These are phyloP conservation scores for Drosophila mayri DNA, from an alignment of 1,140 invertebrate genomes.

Conservation along the genomic window DNA sequence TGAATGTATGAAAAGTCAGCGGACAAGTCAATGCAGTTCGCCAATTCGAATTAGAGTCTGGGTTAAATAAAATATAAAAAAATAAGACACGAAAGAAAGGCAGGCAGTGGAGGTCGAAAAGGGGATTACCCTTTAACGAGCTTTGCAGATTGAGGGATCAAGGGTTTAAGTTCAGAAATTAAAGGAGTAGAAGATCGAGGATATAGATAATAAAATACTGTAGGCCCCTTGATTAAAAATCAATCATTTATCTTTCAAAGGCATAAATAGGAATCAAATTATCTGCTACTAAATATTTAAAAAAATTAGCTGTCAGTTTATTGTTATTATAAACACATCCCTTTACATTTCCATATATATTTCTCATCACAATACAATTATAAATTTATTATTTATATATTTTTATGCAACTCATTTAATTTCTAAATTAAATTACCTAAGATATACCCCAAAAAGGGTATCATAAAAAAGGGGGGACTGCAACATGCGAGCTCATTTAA, in stretches of 20 bases:
- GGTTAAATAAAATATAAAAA: conserved; percentile 35
- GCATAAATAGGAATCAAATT: background rate
- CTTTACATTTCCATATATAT: background rate
- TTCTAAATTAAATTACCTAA: background rate
- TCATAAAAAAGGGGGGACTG: conserved; percentile 25
- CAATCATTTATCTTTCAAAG: background rate
- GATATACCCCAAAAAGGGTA: background rate
- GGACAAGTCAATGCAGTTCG: conserved; percentile 70
- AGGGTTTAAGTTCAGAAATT: background rate
- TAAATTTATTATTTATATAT: background rate
- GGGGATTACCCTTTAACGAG: conserved; percentile 3
- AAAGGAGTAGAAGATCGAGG: background rate
- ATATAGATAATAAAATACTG: background rate
- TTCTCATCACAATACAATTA: background rate
- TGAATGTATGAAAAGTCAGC: conserved; percentile 73
- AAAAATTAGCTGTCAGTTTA: background rate
- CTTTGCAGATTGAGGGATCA: too few species aligned
- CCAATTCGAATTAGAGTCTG: conserved; percentile 66
- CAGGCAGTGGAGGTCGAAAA: conserved; percentile 1
- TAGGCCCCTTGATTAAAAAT: background rate
- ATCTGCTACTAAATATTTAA: background rate
- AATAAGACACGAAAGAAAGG: conserved; percentile 36
- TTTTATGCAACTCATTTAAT: background rate
- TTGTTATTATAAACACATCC: background rate
- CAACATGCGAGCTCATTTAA: conserved; percentile 75